Percentiles rank a stretch among this genome's conserved stretches.
Evolutionary conservation across 2,113 vertebrate genomes (phyloP).

Genomic region (Cheirogaleus medius): DNA sequence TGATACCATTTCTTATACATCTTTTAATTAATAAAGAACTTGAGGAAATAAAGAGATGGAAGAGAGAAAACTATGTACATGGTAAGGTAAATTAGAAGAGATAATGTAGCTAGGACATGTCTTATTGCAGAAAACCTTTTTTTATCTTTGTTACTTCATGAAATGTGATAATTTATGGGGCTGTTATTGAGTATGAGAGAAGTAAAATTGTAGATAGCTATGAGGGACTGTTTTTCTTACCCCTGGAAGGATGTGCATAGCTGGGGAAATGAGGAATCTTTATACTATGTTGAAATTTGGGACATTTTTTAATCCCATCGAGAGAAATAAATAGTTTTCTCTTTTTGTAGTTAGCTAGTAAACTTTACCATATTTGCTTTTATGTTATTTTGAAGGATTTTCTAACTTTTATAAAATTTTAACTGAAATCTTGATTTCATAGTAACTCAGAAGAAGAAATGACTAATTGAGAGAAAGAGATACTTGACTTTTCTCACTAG

Average conservation of each 20-base stretch:
- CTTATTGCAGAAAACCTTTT: neutral
- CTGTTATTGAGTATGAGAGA: slow-evolving; percentile 14
- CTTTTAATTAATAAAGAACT: slow-evolving; percentile 30
- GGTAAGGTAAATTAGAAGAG: neutral
- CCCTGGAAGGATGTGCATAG: neutral
- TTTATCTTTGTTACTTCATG: neutral
- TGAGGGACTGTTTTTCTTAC: slow-evolving; percentile 8
- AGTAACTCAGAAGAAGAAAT: neutral
- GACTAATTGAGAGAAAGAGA: neutral
- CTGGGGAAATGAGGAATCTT: slow-evolving; percentile 33
- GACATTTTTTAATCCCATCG: neutral
- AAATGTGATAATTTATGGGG: neutral
- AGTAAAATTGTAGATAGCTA: neutral
- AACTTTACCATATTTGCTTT: slow-evolving; percentile 37
- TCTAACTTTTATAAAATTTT: slow-evolving; percentile 20
- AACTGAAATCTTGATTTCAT: slow-evolving; percentile 33
- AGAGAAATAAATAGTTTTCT: neutral
- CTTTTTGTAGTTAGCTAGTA: neutral
- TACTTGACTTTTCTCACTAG: slow-evolving; percentile 6
- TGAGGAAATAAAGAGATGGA: neutral
- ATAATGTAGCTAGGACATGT: neutral
- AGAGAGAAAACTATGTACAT: neutral
- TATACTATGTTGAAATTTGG: slow-evolving; percentile 1
- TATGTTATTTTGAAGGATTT: slow-evolving; percentile 59
- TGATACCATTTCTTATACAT: neutral